Evolutionary conservation across 30 jellyfish, hydroid and myxozoan species (phyloP).

Genomic region (Aurelia sp.): DNA sequence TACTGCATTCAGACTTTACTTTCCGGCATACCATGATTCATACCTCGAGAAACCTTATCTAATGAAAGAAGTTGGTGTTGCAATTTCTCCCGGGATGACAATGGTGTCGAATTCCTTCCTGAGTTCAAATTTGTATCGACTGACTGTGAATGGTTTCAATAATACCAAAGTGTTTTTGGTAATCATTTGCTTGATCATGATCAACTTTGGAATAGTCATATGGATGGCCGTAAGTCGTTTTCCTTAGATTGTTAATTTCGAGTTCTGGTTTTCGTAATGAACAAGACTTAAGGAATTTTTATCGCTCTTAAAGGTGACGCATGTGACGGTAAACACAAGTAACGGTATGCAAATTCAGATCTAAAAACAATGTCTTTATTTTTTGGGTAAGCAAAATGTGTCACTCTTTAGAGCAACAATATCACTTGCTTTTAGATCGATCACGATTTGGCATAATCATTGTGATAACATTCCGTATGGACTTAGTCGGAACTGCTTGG

Average conservation of each 20-base stretch:
- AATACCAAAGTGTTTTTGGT: slow-evolving; percentile 13
- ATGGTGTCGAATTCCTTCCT: slow-evolving; percentile 33
- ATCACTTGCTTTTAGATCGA: too few relatives aligned
- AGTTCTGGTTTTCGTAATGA: too few relatives aligned
- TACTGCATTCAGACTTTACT: slow-evolving; percentile 6
- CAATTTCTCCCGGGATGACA: slow-evolving; percentile 56
- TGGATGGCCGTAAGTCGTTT: slow-evolving; percentile 52
- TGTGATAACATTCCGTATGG: too few relatives aligned
- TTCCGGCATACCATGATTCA: slow-evolving; percentile 51
- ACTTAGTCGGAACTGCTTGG: too few relatives aligned
- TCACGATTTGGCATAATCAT: too few relatives aligned
- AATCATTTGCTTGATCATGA: slow-evolving; percentile 16
- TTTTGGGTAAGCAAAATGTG: too few relatives aligned
- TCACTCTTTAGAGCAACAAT: too few relatives aligned
- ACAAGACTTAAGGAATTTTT: too few relatives aligned
- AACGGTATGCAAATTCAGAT: too few relatives aligned
- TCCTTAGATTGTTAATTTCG: not conserved
- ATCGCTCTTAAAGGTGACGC: too few relatives aligned
- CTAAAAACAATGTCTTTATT: too few relatives aligned
- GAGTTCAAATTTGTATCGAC: slow-evolving; percentile 31
- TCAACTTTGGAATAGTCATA: slow-evolving; percentile 30
- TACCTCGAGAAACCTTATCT: not conserved
- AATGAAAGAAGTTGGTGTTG: slow-evolving; percentile 25
- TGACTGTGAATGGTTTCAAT: slow-evolving; percentile 11
- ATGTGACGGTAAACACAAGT: too few relatives aligned